A percentile compares a stretch with the other conserved stretches of the same genome.
Evolutionary conservation across 2,797 vertebrate genomes (phyloP).

Genomic region (Xiphorhynchus erythropygius): DNA sequence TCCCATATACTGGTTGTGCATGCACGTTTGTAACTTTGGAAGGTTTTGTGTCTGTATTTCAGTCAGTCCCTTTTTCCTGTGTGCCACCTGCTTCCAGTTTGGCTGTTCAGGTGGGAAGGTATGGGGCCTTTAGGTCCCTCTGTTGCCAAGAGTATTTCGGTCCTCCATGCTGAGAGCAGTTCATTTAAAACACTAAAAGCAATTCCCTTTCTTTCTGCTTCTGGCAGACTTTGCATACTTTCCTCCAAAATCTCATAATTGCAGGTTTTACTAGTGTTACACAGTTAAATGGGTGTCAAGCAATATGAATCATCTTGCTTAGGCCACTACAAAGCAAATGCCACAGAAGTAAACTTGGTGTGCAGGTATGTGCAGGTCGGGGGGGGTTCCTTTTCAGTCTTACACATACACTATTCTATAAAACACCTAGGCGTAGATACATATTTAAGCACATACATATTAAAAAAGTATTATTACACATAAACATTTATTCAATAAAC

Average conservation of each 20-base stretch:
- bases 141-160: conserved; percentile 8
- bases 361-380: neutral
- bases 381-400: neutral
- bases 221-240: neutral
- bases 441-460: neutral
- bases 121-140: neutral
- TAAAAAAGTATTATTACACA: neutral
- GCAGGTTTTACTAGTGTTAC: neutral
- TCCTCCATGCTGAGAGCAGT: neutral
- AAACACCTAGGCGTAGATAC: neutral
- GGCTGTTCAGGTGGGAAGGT: neutral
- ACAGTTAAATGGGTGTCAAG: neutral
- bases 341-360: neutral
- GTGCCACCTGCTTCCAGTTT: neutral
- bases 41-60: conserved; percentile 34
- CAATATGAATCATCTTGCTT: neutral
- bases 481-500: neutral
- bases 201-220: neutral
- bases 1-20: neutral
- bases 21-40: neutral
- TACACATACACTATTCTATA: neutral
- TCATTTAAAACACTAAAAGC: neutral
- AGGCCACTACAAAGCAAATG: neutral
- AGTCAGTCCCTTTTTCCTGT: neutral
- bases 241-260: neutral